Conservation (phyloP, 2,797 vertebrate genomes). For the Pseudomugil tenellus region DNA sequence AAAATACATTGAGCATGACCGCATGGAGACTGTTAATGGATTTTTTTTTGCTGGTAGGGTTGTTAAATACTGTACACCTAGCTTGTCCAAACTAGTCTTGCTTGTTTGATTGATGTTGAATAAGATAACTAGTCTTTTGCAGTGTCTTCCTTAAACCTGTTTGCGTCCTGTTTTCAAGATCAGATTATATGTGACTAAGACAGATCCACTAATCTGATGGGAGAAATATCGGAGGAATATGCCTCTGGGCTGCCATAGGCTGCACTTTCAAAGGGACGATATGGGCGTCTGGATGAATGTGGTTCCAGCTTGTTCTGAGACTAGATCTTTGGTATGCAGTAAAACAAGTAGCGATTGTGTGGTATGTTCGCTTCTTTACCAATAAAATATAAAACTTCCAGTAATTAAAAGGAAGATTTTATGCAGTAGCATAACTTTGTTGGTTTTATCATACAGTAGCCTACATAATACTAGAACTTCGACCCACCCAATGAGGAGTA, state of each 20-base stretch:
- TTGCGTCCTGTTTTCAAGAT: constrained; percentile 1
- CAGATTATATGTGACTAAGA: constrained; percentile 15
- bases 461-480: neutral
- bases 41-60: constrained; percentile 6
- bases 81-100: constrained; percentile 18
- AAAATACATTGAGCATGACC: constrained; percentile 46
- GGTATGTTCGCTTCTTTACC: constrained; percentile 23
- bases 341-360: constrained; percentile 56
- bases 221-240: constrained; percentile 40
- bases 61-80: neutral
- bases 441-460: neutral
- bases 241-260: constrained; percentile 40
- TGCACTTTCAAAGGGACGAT: constrained; percentile 58
- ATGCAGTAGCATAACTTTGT: neutral
- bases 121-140: neutral
- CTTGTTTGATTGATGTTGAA: neutral
- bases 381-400: constrained; percentile 29
- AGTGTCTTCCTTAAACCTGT: neutral
- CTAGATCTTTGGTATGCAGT: constrained; percentile 56
- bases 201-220: constrained; percentile 30
- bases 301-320: constrained; percentile 55
- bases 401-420: constrained; percentile 9
- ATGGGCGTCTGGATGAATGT: constrained; percentile 46
- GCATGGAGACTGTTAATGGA: constrained; percentile 42
- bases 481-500: constrained; percentile 24